Evolutionary conservation across 2,113 vertebrate species (phyloP).

Genomic region (Stigmatopora nigra): DNA sequence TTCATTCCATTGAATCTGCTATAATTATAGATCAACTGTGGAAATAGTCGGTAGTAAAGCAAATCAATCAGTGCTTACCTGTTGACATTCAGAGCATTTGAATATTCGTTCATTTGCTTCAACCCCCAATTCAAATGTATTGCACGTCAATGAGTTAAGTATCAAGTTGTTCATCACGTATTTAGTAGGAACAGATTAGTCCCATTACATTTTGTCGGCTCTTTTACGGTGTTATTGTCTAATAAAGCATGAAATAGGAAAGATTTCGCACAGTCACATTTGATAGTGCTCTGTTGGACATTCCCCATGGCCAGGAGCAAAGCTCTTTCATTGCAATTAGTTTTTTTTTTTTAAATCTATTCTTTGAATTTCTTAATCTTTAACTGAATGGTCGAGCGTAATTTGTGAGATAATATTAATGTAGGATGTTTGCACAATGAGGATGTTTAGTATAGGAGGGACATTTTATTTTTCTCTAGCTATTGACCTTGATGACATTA

Average conservation of each 20-base stretch:
- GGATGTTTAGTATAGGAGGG: conserved; percentile 13
- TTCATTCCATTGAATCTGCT: background rate
- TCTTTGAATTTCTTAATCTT: conserved; percentile 44
- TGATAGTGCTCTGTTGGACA: conserved; percentile 39
- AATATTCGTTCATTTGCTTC: too few species aligned
- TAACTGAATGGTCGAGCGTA: conserved; percentile 42
- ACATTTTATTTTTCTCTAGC: background rate
- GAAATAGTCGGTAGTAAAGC: too few species aligned
- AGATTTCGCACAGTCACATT: conserved; percentile 40
- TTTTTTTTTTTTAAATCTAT: conserved; percentile 45
- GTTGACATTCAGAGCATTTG: too few species aligned
- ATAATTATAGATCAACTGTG: background rate
- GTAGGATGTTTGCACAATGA: conserved; percentile 26
- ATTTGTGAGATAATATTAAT: conserved; percentile 43
- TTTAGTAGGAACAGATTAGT: conserved; percentile 53
- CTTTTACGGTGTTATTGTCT: conserved; percentile 58
- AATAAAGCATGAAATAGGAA: conserved; percentile 53
- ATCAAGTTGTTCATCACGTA: conserved; percentile 48
- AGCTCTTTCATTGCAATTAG: conserved; percentile 63
- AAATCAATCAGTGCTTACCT: too few species aligned
- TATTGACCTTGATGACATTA: background rate
- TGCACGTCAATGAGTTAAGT: conserved; percentile 25
- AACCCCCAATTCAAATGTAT: too few species aligned
- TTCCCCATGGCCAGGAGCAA: conserved; percentile 55
- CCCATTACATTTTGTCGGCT: conserved; percentile 54